Evolutionary conservation across 2,888 invertebrate species (phyloP).

Genomic region (Cephus rjabovi): DNA sequence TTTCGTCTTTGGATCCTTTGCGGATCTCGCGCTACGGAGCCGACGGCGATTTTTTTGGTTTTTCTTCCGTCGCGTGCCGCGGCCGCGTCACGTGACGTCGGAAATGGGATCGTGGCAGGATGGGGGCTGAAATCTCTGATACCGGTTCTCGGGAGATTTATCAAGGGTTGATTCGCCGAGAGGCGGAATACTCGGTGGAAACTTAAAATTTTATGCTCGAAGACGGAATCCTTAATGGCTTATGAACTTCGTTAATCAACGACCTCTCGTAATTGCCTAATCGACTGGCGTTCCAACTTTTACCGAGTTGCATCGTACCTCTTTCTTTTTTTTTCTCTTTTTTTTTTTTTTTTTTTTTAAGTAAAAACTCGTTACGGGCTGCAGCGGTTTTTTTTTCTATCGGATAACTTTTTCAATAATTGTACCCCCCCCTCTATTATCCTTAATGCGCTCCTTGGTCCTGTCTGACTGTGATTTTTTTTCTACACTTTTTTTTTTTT

Average conservation of each 20-base stretch:
- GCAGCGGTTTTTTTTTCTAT: constrained; percentile 17
- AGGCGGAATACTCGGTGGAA: too few species aligned
- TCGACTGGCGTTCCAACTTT: constrained; percentile 24
- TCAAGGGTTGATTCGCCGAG: too few species aligned
- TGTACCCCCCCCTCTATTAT: not conserved
- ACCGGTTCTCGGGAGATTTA: too few species aligned
- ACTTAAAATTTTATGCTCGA: constrained; percentile 7
- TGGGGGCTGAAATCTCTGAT: too few species aligned
- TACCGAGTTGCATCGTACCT: constrained; percentile 14
- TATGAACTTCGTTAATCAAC: constrained; percentile 32
- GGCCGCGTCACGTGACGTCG: too few species aligned
- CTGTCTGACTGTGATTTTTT: not conserved
- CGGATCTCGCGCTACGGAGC: too few species aligned
- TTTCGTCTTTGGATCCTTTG: too few species aligned
- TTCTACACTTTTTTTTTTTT: not conserved
- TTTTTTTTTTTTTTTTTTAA: not conserved
- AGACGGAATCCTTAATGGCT: constrained; percentile 26
- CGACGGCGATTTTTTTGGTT: too few species aligned
- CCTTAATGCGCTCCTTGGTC: constrained; percentile 6
- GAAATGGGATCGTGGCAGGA: too few species aligned
- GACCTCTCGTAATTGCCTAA: constrained; percentile 28
- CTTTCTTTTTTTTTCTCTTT: not conserved
- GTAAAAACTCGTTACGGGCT: constrained; percentile 24
- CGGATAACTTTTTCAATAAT: constrained; percentile 20
- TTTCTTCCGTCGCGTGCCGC: too few species aligned